Conservation (phyloP, 2,113 vertebrate genomes). For the Megaleporinus macrocephalus region DNA sequence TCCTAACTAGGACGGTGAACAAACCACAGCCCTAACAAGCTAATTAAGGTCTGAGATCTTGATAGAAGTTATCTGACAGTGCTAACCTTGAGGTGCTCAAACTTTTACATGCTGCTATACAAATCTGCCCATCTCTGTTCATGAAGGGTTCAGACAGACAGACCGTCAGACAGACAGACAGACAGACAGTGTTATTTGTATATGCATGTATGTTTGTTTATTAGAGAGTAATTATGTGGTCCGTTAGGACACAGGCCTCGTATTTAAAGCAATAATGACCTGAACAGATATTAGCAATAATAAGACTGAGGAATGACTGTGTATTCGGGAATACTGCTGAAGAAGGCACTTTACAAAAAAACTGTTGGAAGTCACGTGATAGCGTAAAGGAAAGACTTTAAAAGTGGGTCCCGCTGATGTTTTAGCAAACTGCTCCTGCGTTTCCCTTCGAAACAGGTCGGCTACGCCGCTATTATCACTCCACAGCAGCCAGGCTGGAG, state of each 20-base stretch:
- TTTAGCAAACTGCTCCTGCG: neutral
- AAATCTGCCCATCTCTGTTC: neutral
- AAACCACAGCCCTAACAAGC: too few relatives aligned
- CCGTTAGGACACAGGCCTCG: conserved; percentile 14
- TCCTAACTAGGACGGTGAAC: too few relatives aligned
- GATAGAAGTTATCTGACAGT: too few relatives aligned
- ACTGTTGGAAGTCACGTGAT: neutral
- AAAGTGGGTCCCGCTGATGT: neutral
- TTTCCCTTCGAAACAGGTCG: neutral
- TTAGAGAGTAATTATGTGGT: neutral
- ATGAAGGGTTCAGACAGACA: neutral
- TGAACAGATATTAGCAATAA: conserved; percentile 22
- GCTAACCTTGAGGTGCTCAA: too few relatives aligned
- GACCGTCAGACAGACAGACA: neutral
- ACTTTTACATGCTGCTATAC: neutral
- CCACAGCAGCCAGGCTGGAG: neutral
- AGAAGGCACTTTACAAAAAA: neutral
- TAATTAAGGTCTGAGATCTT: too few relatives aligned
- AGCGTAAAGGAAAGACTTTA: neutral
- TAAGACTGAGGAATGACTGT: neutral
- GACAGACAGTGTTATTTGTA: neutral
- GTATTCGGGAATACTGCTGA: neutral
- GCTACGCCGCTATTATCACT: neutral
- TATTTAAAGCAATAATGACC: conserved; percentile 30
- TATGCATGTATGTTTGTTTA: conserved; percentile 41